A percentile compares a stretch with the other conserved stretches of the same genome.
Conservation (phyloP, 1,140 invertebrate species). For the Pantala flavescens region DNA sequence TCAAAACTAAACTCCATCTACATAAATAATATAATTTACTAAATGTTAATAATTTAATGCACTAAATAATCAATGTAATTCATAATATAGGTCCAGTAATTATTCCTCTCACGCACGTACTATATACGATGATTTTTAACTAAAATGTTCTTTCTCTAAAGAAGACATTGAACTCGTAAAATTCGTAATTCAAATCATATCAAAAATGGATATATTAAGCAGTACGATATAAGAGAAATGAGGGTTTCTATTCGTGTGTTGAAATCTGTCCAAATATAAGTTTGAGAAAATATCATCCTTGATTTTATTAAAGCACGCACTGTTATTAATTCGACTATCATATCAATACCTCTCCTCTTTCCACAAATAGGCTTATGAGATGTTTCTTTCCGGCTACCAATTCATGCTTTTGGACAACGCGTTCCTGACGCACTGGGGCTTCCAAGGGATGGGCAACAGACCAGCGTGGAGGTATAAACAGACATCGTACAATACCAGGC, state of each 20-base stretch:
- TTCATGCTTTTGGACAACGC: slow-evolving; percentile 41
- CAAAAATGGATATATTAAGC: not conserved
- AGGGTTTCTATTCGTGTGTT: not conserved
- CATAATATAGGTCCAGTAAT: no score
- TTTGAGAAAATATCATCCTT: no score
- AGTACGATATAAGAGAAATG: not conserved
- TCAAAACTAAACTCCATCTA: no score
- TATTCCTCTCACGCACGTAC: no score
- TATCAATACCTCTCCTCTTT: not conserved
- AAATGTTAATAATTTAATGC: no score
- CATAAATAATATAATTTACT: no score
- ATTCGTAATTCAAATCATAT: not conserved
- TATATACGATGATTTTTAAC: no score
- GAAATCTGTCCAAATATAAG: not conserved
- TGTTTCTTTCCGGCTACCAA: slow-evolving; percentile 39
- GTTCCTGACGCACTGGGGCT: slow-evolving; percentile 41
- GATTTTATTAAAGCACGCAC: not conserved
- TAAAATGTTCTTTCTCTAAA: no score
- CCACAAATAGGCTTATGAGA: slow-evolving; percentile 38
- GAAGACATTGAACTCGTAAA: no score
- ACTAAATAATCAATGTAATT: no score
- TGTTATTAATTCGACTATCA: not conserved
- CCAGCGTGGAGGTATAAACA: not conserved
- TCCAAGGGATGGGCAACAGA: slow-evolving; percentile 19
- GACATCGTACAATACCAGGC: not conserved